A percentile compares a stretch with the other conserved stretches of the same genome.
Conservation (phyloP, 1,140 invertebrate genomes). For the Meloidogyne hapla region DNA sequence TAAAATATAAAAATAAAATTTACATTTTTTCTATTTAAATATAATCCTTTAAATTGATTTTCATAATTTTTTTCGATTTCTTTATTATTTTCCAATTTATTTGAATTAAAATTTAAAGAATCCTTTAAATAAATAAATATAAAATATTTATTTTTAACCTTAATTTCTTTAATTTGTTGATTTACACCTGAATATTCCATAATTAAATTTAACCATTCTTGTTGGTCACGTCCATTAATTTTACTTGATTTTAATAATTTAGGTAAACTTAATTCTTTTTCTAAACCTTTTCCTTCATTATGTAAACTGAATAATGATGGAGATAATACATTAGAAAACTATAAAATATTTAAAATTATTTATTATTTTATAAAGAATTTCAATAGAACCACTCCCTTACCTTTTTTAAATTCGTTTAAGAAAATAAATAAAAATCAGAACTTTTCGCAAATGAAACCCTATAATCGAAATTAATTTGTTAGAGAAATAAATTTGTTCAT, state of each 20-base stretch:
- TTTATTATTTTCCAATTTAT: not conserved
- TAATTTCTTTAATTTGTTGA: slow-evolving; percentile 35
- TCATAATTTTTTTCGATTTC: slow-evolving; percentile 15
- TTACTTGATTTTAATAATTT: slow-evolving; percentile 35
- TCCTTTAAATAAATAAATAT: not conserved
- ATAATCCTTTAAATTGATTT: slow-evolving; percentile 16
- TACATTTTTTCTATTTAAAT: slow-evolving; percentile 41
- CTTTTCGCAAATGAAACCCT: too few species aligned
- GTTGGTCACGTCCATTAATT: slow-evolving; percentile 39
- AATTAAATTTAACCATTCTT: slow-evolving; percentile 52
- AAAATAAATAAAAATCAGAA: too few species aligned
- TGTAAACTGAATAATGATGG: slow-evolving; percentile 51
- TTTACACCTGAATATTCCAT: slow-evolving; percentile 52
- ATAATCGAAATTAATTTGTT: too few species aligned
- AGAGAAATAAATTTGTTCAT: too few species aligned
- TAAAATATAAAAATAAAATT: not conserved
- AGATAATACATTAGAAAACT: slow-evolving; percentile 32
- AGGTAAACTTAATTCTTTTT: slow-evolving; percentile 46
- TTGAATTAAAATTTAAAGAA: not conserved
- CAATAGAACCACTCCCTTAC: too few species aligned
- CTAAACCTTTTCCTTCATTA: slow-evolving; percentile 44
- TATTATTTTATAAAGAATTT: not conserved
- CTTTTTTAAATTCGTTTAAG: too few species aligned
- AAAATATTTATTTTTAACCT: slow-evolving; percentile 4
- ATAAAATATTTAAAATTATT: not conserved